Evolutionary conservation across 2,797 vertebrate species (phyloP).

Genomic region (Galagoides demidoff): DNA sequence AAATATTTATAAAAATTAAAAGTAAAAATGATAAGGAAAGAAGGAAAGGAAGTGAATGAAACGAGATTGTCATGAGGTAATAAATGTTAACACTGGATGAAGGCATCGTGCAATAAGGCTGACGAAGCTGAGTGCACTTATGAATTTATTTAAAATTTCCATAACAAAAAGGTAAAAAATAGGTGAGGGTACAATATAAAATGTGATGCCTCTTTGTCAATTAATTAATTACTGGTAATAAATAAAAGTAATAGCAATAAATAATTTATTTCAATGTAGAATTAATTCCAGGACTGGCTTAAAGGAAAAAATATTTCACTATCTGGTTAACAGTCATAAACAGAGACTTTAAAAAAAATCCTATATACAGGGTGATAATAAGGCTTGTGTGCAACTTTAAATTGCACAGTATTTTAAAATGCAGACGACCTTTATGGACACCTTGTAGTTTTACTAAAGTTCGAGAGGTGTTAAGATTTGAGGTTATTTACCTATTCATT

Average conservation of each 20-base stretch:
- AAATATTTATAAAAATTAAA: not conserved
- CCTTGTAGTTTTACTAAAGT: not conserved
- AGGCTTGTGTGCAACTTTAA: no score
- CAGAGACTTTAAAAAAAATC: not conserved
- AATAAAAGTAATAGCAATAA: slow-evolving; percentile 22
- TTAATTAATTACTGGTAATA: slow-evolving; percentile 22
- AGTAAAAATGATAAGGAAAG: not conserved
- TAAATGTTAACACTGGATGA: not conserved
- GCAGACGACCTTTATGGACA: no score
- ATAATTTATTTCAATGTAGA: slow-evolving; percentile 41
- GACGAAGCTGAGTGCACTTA: not conserved
- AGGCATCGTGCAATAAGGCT: not conserved
- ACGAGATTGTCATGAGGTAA: not conserved
- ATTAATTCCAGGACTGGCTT: not conserved
- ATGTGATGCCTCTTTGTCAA: slow-evolving; percentile 40
- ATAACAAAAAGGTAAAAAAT: slow-evolving; percentile 21
- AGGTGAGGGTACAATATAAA: not conserved
- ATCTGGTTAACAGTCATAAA: not conserved
- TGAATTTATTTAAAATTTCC: slow-evolving; percentile 7
- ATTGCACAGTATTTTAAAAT: no score
- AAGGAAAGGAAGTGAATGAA: not conserved
- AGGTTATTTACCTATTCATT: not conserved
- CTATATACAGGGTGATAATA: no score
- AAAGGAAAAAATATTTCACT: slow-evolving; percentile 25
- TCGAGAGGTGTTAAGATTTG: not conserved